Base-by-base conservation (phyloP, 2,113 vertebrate species). In the Perca fluviatilis region DNA sequence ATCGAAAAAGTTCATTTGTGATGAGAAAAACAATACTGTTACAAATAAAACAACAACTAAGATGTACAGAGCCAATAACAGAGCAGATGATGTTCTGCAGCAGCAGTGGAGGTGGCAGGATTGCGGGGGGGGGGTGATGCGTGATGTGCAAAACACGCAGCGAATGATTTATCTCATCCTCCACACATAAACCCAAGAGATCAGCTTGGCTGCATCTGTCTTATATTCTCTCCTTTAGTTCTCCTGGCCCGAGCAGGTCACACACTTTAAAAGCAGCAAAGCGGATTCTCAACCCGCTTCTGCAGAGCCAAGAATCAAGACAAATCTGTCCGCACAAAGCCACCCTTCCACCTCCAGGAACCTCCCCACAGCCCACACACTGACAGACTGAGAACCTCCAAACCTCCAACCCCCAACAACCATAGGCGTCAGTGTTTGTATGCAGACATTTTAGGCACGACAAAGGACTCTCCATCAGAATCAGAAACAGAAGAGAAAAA, bases 71-170 rank as follows among this genome's bases (percentile, higher is more conserved):
- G 4, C 33, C 50, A 68, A 19, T 21, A 21, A 50, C 3, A 40
- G 66, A 40, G 5, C 23, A 27, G 36, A 8, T 12, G 67, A 51
- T 25, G 23, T 53, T 76, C 30, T 72, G 68, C 81, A 72, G 61
- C 18, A 43, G 60, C 50, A 78, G 57, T 43, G 27, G 61, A 65
- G 74, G 66, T 68, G 74, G 47, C 47, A 47, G 75, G 47, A 40
- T 46, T 62, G 70, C 70, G 51, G 75, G 2, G 66, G 76, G n/a
- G 63, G 76, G 57, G 19, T 65, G 71, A 71, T 49, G 54, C 47
- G 36, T 57, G 56, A 84, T 64, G 71, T 64, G 77, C 58, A 80
- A 43, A 68, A 63, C 33, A 71, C n/a, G 50, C 79, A 62, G 56
- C 33, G 18, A 46, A 51, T 11, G 6, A 69, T 51, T 27, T 36